Evolutionary conservation across 2,797 vertebrate species (phyloP).

Genomic region (Babyrousa celebensis): DNA sequence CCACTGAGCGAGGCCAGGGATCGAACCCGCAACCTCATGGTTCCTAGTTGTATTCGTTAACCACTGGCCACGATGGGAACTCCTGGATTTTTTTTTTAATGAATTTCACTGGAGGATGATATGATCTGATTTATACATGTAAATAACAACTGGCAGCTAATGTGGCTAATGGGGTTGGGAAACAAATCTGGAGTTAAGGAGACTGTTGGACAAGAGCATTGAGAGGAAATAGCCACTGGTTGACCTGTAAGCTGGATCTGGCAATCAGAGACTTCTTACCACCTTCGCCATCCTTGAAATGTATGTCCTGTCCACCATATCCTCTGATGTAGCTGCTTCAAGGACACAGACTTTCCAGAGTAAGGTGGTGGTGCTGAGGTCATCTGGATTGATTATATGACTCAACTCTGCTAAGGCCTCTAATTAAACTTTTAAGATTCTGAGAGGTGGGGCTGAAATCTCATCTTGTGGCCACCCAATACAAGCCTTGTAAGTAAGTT

Average conservation of each 20-base stretch:
- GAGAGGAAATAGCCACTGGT: background rate
- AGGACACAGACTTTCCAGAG: background rate
- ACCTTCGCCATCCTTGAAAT: background rate
- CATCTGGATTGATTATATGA: background rate
- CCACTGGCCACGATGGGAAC: no score
- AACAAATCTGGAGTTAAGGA: background rate
- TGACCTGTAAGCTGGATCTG: background rate
- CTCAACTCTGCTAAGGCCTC: background rate
- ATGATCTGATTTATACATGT: constrained; percentile 14
- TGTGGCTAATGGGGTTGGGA: background rate
- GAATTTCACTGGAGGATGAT: background rate
- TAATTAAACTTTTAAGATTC: background rate
- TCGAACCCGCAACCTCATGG: no score
- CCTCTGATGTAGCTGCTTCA: background rate
- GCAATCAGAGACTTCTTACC: no score
- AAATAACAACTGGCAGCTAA: background rate
- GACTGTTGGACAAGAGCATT: background rate
- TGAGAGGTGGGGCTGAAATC: background rate
- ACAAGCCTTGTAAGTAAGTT: background rate
- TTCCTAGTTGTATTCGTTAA: no score
- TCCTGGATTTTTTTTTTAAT: background rate
- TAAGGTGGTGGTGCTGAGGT: background rate
- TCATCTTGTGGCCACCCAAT: background rate
- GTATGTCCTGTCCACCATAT: background rate
- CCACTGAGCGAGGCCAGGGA: no score